Conservation (phyloP, 1,140 invertebrate species). For the Diachasmimorpha longicaudata region DNA sequence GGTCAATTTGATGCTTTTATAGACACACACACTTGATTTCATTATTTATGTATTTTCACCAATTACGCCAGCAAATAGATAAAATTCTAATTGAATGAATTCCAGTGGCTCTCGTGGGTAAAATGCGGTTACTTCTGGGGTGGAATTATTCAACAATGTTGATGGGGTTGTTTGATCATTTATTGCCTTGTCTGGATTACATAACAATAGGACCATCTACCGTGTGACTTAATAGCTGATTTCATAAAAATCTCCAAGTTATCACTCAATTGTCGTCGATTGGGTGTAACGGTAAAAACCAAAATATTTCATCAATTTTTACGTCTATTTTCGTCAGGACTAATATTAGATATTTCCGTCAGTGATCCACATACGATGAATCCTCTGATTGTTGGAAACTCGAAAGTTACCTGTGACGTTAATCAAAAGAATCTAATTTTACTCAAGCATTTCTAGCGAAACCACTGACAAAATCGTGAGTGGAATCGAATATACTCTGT, state of each 20-base stretch:
- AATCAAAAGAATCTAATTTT: conserved; percentile 19
- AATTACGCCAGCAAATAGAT: neutral
- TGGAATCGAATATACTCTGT: neutral
- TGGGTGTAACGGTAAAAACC: neutral
- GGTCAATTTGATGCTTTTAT: conserved; percentile 9
- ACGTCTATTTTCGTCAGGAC: neutral
- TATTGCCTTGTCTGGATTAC: too few relatives aligned
- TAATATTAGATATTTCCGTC: neutral
- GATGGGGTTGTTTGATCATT: too few relatives aligned
- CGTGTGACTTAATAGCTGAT: too few relatives aligned
- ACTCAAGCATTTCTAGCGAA: neutral
- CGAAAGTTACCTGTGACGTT: conserved; percentile 12
- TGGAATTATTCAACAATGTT: neutral
- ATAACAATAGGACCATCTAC: too few relatives aligned
- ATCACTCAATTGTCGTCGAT: neutral
- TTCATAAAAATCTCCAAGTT: neutral
- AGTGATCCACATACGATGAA: neutral
- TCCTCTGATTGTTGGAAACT: neutral
- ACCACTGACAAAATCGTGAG: neutral
- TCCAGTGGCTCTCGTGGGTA: neutral
- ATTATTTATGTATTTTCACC: conserved; percentile 5
- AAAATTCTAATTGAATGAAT: conserved; percentile 1
- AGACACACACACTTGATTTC: conserved; percentile 8
- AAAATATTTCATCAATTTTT: neutral
- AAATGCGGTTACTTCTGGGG: neutral